Percentiles rank a stretch among this genome's conserved stretches.
Evolutionary conservation across 2,797 vertebrate species (phyloP).

Genomic region (Centroberyx gerrardi): DNA sequence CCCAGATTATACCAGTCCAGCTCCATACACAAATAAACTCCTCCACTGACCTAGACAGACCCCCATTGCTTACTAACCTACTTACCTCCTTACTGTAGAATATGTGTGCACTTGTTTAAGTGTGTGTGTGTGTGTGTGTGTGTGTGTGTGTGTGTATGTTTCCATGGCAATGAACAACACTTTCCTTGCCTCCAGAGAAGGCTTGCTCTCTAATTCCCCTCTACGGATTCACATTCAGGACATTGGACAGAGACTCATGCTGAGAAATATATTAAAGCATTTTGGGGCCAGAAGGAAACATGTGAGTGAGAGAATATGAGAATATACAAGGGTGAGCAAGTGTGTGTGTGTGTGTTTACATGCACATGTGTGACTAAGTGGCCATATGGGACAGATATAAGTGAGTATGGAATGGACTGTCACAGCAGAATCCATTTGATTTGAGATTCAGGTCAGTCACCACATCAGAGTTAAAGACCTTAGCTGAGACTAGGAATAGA

Average conservation of each 20-base stretch:
- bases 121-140: not conserved
- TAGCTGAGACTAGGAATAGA: not conserved
- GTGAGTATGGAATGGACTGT: slow-evolving; percentile 29
- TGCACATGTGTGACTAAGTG: not conserved
- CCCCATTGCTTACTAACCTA: slow-evolving; percentile 11
- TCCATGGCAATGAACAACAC: not conserved
- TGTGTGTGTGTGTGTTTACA: not conserved
- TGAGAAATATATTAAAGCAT: slow-evolving; percentile 61
- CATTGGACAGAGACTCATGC: slow-evolving; percentile 27
- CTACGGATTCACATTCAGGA: slow-evolving; percentile 12
- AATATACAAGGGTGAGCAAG: not conserved
- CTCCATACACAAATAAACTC: not conserved
- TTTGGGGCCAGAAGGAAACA: slow-evolving; percentile 29
- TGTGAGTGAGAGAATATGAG: not conserved
- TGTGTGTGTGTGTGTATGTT: not conserved
- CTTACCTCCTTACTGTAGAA: slow-evolving; percentile 1
- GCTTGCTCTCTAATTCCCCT: slow-evolving; percentile 11
- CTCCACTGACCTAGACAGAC: slow-evolving; percentile 1
- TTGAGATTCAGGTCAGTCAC: slow-evolving; percentile 26
- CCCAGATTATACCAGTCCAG: not conserved
- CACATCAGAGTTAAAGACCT: not conserved
- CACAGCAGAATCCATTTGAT: slow-evolving; percentile 30
- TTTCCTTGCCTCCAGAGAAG: not conserved
- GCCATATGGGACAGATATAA: slow-evolving; percentile 35
- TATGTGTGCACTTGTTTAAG: not conserved